Evolutionary conservation across 2,888 invertebrate genomes (phyloP).

Genomic region (Scaptomyza parva): DNA sequence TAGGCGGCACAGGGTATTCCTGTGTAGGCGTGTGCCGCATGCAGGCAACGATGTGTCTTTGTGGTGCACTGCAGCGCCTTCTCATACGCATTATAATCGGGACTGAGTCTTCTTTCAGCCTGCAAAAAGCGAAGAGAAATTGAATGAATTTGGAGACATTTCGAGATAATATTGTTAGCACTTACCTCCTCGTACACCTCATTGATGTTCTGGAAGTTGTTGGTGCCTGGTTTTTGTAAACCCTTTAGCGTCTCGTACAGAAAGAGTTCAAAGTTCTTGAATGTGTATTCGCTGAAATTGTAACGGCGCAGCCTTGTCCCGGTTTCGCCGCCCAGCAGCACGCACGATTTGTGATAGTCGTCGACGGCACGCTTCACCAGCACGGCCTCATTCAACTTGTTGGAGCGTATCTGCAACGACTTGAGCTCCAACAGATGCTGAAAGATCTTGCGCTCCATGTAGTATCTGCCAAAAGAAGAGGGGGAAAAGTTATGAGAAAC

Average conservation of each 20-base stretch:
- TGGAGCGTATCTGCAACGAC: conserved; percentile 95
- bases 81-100: conserved; percentile 86
- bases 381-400: conserved; percentile 94
- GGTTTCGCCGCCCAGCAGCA: conserved; percentile 87
- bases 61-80: conserved; percentile 93
- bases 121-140: conserved; percentile 30
- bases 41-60: conserved; percentile 94
- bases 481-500: no score
- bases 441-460: conserved; percentile 95
- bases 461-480: conserved; percentile 89
- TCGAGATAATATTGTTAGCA: no score
- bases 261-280: conserved; percentile 93
- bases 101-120: conserved; percentile 85
- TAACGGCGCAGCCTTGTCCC: conserved; percentile 87
- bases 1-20: conserved; percentile 93
- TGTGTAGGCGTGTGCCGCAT: conserved; percentile 96
- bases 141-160: neutral
- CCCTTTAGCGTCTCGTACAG: conserved; percentile 93
- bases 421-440: conserved; percentile 96
- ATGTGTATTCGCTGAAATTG: conserved; percentile 88
- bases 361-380: conserved; percentile 95
- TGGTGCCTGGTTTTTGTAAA: conserved; percentile 89
- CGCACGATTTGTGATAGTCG: conserved; percentile 91
- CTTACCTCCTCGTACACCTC: conserved; percentile 88
- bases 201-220: conserved; percentile 88